Evolutionary conservation across 2,888 invertebrate genomes (phyloP).

Genomic region (Sycophila texana): DNA sequence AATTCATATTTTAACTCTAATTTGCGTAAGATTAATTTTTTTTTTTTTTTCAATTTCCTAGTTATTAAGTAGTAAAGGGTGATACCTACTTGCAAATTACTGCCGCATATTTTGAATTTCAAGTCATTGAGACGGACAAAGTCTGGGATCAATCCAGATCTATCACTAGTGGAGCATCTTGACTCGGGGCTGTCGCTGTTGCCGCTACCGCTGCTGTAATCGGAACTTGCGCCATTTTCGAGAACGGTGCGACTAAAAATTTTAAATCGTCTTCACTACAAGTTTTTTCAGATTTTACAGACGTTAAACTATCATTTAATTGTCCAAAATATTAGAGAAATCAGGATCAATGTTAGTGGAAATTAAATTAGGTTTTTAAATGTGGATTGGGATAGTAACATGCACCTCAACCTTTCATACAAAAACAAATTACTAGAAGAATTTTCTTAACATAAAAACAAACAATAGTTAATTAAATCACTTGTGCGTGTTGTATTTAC

Average conservation of each 20-base stretch:
- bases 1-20: neutral
- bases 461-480: neutral
- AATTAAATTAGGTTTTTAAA: neutral
- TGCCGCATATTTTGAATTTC: constrained; percentile 65
- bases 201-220: constrained; percentile 48
- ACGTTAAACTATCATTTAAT: too few relatives aligned
- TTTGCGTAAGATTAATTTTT: neutral
- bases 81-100: constrained; percentile 65
- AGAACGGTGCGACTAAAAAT: constrained; percentile 49
- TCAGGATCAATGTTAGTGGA: neutral
- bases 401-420: neutral
- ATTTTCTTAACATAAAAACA: neutral
- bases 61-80: constrained; percentile 2
- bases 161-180: constrained; percentile 63
- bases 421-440: neutral
- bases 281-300: too few relatives aligned
- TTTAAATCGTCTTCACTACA: neutral
- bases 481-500: neutral
- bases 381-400: too few relatives aligned
- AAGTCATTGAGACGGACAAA: constrained; percentile 65
- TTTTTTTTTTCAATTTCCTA: neutral
- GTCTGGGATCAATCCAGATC: constrained; percentile 69
- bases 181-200: constrained; percentile 55
- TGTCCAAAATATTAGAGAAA: too few relatives aligned
- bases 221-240: constrained; percentile 49